phyloP scores from a whole-genome alignment of 2,888 invertebrate species.

The Zonitis immaculata region DNA sequence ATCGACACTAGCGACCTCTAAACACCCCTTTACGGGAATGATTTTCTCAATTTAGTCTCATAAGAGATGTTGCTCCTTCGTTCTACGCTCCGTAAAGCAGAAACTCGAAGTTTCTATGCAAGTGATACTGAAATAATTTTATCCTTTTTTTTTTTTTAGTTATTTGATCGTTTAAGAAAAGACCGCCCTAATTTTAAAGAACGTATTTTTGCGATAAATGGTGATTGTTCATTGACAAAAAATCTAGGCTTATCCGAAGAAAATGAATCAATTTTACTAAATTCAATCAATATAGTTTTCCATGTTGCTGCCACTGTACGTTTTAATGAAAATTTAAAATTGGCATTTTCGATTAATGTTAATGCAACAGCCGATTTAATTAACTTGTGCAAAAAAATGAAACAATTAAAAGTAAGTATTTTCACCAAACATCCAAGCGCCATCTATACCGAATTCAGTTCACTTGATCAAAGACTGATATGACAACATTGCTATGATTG shows the following conservation, averaged over 20 bases:
- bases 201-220: constrained; percentile 64
- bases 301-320: constrained; percentile 91
- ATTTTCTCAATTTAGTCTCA: no score
- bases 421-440: no score
- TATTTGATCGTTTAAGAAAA: constrained; percentile 53
- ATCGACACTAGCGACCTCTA: no score
- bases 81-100: constrained; percentile 2
- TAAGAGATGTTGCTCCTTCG: no score
- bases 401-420: constrained; percentile 61
- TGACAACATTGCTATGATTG: no score
- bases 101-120: no score
- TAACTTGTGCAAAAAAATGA: constrained; percentile 65
- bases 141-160: no score
- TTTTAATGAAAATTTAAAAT: constrained; percentile 77
- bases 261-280: constrained; percentile 58
- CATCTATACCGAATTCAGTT: no score
- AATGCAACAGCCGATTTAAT: constrained; percentile 72
- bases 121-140: no score
- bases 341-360: constrained; percentile 76
- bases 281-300: constrained; percentile 68
- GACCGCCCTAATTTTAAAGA: constrained; percentile 58
- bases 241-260: constrained; percentile 59
- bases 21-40: no score
- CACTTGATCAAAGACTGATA: no score
- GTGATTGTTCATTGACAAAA: constrained; percentile 63